Base-by-base conservation (phyloP, 2,888 invertebrate species). In the Eupeodes latifasciatus region DNA sequence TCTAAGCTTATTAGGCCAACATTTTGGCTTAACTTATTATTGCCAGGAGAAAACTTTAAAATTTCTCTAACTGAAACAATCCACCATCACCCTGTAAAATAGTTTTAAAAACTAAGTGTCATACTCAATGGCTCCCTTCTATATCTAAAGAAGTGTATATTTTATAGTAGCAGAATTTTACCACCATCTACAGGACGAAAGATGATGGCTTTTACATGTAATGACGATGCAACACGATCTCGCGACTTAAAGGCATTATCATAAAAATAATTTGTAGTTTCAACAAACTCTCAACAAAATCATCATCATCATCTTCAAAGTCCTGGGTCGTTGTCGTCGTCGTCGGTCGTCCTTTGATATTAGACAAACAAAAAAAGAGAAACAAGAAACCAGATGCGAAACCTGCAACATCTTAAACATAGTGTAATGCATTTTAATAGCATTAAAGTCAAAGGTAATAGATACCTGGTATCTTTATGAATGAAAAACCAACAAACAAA, bases 181-280 rank as follows among this genome's bases (percentile, higher is more conserved):
- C 19, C 14, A 6, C 47, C 19, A 47, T 44, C 53, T 14, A 19
- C 19, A 19, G 19, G 19, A 40, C 14, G 0, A 19, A 36, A 40
- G 7, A 19, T 36, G 9, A 49, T 72, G 34, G 59, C 57, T 72
- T 59, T 72, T 72, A n/a, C 47, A 75, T 55, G 40, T 59, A 69
- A 80, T 80, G 81, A 81, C 76, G 77, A 81, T 85, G 81, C 76
- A 72, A 72, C 76, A 71, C 64, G 36, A 34, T 51, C 49, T 51
- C 61, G 12, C 51, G 34, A 62, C 69, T 55, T 55, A 69, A n/a
- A 27, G 44, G 62, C 66, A 85, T 81, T 81, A 85, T 85, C 85
- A 72, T 85, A 85, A 85, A 85, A 85, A 85, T 81, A 85, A 85
- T 81, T 85, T 85, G 81, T 81, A 81, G 66, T 81, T 85, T 77